phyloP scores from a whole-genome alignment of 2,113 vertebrate genomes.

The Poeciliopsis prolifica region DNA sequence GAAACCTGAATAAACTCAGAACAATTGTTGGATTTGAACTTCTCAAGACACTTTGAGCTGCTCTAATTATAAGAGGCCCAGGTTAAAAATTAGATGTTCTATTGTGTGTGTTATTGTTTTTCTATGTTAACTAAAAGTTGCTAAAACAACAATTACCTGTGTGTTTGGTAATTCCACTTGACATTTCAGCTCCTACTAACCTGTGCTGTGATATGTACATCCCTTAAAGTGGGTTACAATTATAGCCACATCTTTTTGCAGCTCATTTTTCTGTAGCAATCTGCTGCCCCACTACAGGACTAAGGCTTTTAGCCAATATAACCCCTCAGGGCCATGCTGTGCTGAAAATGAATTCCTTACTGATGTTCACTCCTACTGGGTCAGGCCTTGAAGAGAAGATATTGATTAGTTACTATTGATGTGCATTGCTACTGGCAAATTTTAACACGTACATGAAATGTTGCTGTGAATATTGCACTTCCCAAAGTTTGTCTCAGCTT shows the following conservation, averaged over 20 bases:
- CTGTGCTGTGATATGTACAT: not conserved
- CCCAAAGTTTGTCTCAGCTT: constrained; percentile 11
- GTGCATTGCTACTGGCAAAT: constrained; percentile 47
- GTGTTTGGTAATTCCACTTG: not conserved
- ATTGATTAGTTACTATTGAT: constrained; percentile 62
- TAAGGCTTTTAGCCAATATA: constrained; percentile 16
- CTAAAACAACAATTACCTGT: not conserved
- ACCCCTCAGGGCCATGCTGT: constrained; percentile 8
- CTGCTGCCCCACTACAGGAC: not conserved
- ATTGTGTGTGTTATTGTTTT: not conserved
- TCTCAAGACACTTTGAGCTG: not conserved
- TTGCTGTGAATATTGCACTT: constrained; percentile 51
- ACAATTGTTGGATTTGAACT: not conserved
- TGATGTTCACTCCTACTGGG: constrained; percentile 25
- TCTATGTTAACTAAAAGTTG: too few species aligned
- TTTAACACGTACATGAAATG: constrained; percentile 38
- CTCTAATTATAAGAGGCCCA: not conserved
- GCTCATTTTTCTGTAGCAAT: not conserved
- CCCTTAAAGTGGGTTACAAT: not conserved
- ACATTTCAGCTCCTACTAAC: not conserved
- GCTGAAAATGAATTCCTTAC: constrained; percentile 34
- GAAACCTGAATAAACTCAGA: not conserved
- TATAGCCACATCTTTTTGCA: not conserved
- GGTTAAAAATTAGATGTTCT: not conserved
- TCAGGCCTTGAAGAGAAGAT: constrained; percentile 38